Base-by-base conservation (phyloP, 1,140 invertebrate genomes). In the Drosophila athabasca region DNA sequence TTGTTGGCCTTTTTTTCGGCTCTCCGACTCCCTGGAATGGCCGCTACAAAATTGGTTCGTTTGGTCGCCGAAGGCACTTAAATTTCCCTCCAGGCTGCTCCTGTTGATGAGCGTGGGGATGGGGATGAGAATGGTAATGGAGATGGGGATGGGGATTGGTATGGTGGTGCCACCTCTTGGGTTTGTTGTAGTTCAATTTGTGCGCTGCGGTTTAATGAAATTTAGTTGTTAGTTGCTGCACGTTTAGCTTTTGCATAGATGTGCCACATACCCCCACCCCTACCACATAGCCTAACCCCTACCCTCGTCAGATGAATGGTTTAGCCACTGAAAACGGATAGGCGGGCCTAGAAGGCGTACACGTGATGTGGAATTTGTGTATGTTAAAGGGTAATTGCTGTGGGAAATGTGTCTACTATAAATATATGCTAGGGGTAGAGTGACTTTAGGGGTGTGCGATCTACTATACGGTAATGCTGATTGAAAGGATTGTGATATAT, bases 181-280 rank as follows among this genome's bases (percentile, higher is more conserved):
- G 55, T 62, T 68, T 60, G 61, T 87, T 85, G 78, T 85, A 87
- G 82, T 87, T 85, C 82, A 87, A 85, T 85, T 85, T 85, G 82
- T 82, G 78, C 74, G 69, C 76, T 85, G 81, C 74, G 81, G 82
- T 80, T 85, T 85, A 87, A 85, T 85, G 82, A 85, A 87, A 85
- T 85, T 85, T 82, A 85, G 81, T 85, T 85, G 81, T 85, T 85
- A 85, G 81, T 82, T 87, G 81, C 82, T 78, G 81, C 82, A 85
- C 82, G 81, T 87, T 87, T 87, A 74, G 71, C 70, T 77, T 75
- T 75, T 81, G 60, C 80, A 87, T 74, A 68, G 71, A 39, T 39
- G 60, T 73, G 13, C 15, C n/a, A 53, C 35, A 39, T 31, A 24
- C 65, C 48, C 29, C 11, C 5, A 1, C 15, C n/a, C 3, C 57